Evolutionary conservation across 2,113 vertebrate genomes (phyloP), one percentile per base, ranked within the genome.

Genomic region (Sarotherodon lohbergeri): DNA sequence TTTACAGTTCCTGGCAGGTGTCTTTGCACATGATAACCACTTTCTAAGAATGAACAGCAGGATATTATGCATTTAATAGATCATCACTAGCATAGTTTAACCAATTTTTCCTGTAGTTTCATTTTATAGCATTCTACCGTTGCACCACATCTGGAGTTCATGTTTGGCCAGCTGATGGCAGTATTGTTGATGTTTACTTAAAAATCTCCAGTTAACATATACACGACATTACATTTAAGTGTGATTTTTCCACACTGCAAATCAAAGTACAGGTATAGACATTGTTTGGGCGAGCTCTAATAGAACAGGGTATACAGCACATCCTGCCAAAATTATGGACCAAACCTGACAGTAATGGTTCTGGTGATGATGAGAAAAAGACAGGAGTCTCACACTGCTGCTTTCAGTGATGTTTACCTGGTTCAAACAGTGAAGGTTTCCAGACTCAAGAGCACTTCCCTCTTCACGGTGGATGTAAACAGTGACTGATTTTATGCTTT

Each of bases 381-480:
- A 63, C 73, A 41, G 29, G 61, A 81, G 27, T 71, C 0, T 46
- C 22, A 57, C 82, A 34, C 59, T 19, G 19, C 54, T 48, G 17
- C 83, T 78, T 36, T 84, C 39, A 81, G 32, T 29, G 6, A 56
- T 66, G 86, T 91, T 88, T 90, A 90, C 63, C 29, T 32, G 6
- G 24, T 22, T 17, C 12, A 16, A 87, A 24, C 39, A 5, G 43
- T 87, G 85, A 91, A 32, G 9, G 50, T 46, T 81, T 83, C 71
- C 88, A 91, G 88, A 91, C 79, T 29, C 76, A 82, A 41, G 36
- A 85, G 80, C 14, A 59, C 90, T 59, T 80, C 61, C 76, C 78
- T 71, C 41, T 76, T 61, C 50, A 12, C 29, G 27, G 17, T 50
- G 14, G 68, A 80, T 39, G 24, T 41, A 50, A 52, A 34, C 11